phyloP scores from a whole-genome alignment of 2,797 vertebrate genomes.

The Gallinago nigripennis region DNA sequence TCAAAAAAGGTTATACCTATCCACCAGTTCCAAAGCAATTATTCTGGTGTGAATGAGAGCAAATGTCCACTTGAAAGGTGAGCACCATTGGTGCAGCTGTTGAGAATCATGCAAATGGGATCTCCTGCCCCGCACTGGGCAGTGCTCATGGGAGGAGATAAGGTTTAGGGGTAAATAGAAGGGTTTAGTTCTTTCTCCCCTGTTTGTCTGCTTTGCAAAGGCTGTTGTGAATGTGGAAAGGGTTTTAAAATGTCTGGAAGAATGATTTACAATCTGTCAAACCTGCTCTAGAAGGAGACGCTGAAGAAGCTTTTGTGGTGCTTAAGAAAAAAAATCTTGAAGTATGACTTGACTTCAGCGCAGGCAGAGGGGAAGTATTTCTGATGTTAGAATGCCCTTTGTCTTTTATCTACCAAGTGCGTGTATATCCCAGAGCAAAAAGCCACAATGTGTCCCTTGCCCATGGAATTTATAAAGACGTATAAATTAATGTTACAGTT shows the following conservation, averaged over 20 bases:
- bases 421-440: neutral
- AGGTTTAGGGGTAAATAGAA: neutral
- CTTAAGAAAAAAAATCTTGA: neutral
- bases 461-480: neutral
- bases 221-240: neutral
- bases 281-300: neutral
- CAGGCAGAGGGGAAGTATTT: neutral
- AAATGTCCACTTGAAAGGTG: accelerated
- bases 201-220: neutral
- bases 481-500: neutral
- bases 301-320: neutral
- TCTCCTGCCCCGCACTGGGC: neutral
- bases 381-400: neutral
- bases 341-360: neutral
- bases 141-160: neutral
- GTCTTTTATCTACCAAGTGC: neutral
- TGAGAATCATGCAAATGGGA: neutral
- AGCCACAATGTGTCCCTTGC: neutral
- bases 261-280: neutral
- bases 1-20: neutral
- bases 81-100: accelerated
- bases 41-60: neutral
- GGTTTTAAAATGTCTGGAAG: neutral
- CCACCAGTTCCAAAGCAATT: neutral
- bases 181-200: neutral